Conservation (phyloP, 2,888 invertebrate species). For the Parnassius smintheus region DNA sequence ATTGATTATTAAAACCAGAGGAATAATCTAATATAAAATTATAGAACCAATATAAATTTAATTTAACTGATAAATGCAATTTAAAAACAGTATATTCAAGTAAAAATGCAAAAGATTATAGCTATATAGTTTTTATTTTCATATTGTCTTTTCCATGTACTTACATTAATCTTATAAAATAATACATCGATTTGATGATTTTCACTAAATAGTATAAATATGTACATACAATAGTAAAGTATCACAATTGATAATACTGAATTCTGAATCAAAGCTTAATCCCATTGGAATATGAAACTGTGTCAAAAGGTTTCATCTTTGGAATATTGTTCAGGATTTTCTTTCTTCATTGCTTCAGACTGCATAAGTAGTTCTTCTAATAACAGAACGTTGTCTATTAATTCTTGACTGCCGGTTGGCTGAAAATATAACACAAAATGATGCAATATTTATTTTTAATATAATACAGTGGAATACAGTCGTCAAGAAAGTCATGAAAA, state of each 20-base stretch:
- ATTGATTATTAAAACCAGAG: too few relatives aligned
- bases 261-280: constrained; percentile 61
- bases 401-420: constrained; percentile 64
- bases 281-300: constrained; percentile 62
- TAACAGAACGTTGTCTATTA: constrained; percentile 67
- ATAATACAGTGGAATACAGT: too few relatives aligned
- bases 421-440: constrained; percentile 39
- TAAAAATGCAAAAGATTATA: too few relatives aligned
- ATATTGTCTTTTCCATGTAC: constrained; percentile 19
- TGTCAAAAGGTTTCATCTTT: constrained; percentile 67
- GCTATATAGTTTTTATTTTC: constrained; percentile 7
- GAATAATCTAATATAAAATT: too few relatives aligned
- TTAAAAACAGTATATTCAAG: too few relatives aligned
- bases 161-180: constrained; percentile 30
- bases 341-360: constrained; percentile 55
- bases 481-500: too few relatives aligned
- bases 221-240: constrained; percentile 33
- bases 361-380: constrained; percentile 66
- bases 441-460: background rate
- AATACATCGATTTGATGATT: constrained; percentile 21
- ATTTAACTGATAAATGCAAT: too few relatives aligned
- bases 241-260: constrained; percentile 70
- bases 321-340: constrained; percentile 44
- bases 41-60: too few relatives aligned
- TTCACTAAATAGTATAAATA: constrained; percentile 17